Evolutionary conservation across 2,797 vertebrate genomes (phyloP), one percentile per base, ranked within the genome.

Genomic region (Emydoidea blandingii): DNA sequence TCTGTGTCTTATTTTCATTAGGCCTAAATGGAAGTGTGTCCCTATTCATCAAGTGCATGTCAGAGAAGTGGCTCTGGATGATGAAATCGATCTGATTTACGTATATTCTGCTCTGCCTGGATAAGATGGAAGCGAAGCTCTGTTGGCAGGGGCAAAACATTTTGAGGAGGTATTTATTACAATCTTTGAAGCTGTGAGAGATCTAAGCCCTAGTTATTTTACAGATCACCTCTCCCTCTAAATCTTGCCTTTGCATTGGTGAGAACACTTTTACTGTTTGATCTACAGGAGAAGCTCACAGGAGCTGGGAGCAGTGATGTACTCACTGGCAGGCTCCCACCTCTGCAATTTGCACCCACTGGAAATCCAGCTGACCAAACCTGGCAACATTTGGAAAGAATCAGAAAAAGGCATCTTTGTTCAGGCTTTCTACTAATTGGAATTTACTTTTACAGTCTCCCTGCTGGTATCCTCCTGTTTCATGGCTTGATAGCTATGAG

Each of bases 51-150:
- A 54, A 14, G n/a, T 54, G 21, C 80, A 54, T 79, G 41, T 37
- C 54, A 34, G 79, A 89, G 86, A 21, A 15, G 2, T 1, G 86
- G 37, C 49, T 84, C 37, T 72, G 37, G n/a, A 83, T 91, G 47
- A 78, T 79, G 5, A 81, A 78, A 72, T 72, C 11, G 65, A 76
- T 59, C 57, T 31, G 65, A 0, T 12, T 65, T 5, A 34, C 9
- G 25, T 16, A 3, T 47, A 62, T 89, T 68, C 29, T 90, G 31
- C 19, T 65, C 88, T 65, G 14, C 52, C 74, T 91, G 83, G 90
- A 96, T 25, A n/a, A 90, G 47, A 47, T 47, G 50, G 27, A 57
- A 29, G 25, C 2, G 56, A 57, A 29, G 85, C 88, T 92, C 93
- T 90, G 78, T 88, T 47, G 62, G 16, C 12, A 5, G 59, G 31